These are phyloP conservation scores for Philereme vetulata DNA, from an alignment of 2,888 invertebrate species.

Conservation along the genomic window DNA sequence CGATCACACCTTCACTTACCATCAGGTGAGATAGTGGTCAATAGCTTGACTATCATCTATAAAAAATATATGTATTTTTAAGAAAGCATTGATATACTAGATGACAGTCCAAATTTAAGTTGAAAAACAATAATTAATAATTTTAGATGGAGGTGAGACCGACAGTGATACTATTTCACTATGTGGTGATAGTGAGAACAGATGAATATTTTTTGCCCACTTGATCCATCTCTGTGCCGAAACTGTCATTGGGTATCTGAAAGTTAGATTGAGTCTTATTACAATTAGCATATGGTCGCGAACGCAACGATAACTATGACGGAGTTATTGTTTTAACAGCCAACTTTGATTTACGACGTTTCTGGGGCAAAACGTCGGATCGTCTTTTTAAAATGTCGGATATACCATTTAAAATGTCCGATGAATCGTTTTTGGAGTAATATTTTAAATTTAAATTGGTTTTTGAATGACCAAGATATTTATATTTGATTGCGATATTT, in stretches of 20 bases:
- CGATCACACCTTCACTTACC: too few species aligned
- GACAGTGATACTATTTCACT: too few species aligned
- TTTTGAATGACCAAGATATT: constrained; percentile 9
- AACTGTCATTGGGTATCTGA: constrained; percentile 5
- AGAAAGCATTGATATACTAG: too few species aligned
- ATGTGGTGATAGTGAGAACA: too few species aligned
- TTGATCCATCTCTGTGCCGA: constrained; percentile 7
- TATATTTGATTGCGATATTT: constrained; percentile 6
- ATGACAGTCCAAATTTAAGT: too few species aligned
- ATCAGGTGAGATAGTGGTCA: too few species aligned
- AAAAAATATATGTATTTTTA: too few species aligned
- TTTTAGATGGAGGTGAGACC: too few species aligned
- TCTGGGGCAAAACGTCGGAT: constrained; percentile 7
- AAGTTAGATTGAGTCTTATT: constrained; percentile 7
- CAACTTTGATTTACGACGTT: constrained; percentile 18
- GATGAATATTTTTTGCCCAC: neutral
- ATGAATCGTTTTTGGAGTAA: neutral
- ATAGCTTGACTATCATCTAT: too few species aligned
- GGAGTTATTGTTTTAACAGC: constrained; percentile 8
- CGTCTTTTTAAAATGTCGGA: constrained; percentile 5
- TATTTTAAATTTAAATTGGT: constrained; percentile 14
- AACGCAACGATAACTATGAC: neutral
- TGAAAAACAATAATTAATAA: too few species aligned
- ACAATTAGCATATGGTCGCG: neutral
- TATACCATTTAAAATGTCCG: too few species aligned